phyloP scores from a whole-genome alignment of 2,888 invertebrate genomes.

The Gryllus longicercus region DNA sequence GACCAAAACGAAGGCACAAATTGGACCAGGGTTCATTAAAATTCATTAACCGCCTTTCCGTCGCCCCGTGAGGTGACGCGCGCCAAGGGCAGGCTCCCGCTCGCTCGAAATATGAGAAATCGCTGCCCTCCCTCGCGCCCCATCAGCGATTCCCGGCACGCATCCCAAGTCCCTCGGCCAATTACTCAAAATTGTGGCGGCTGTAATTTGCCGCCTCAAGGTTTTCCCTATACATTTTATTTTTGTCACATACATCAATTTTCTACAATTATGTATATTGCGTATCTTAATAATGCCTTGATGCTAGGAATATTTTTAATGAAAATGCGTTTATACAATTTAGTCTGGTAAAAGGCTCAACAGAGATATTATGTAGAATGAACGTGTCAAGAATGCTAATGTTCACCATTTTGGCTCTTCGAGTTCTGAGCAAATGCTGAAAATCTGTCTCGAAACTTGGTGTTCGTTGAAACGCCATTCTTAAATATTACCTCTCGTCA shows the following conservation, averaged over 20 bases:
- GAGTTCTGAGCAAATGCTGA: too few species aligned
- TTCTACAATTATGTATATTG: conserved; percentile 11
- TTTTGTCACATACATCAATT: conserved; percentile 17
- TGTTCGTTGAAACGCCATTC: too few species aligned
- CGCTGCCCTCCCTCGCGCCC: neutral
- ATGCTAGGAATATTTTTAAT: neutral
- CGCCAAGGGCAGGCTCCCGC: neutral
- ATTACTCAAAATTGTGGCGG: conserved; percentile 17
- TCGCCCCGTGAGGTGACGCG: conserved; percentile 8
- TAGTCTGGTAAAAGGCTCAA: neutral
- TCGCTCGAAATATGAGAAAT: conserved; percentile 17
- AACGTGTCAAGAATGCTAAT: too few species aligned
- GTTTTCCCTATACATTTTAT: neutral
- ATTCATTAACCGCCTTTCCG: conserved; percentile 1
- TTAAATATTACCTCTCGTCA: too few species aligned
- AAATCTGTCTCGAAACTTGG: too few species aligned
- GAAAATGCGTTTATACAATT: conserved; percentile 9
- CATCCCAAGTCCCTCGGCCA: neutral
- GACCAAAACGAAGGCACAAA: conserved; percentile 17
- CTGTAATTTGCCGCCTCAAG: conserved; percentile 17
- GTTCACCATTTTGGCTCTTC: too few species aligned
- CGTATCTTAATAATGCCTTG: neutral
- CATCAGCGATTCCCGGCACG: neutral
- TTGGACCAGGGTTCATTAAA: conserved; percentile 9
- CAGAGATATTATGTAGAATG: neutral